Percentiles rank a stretch among this genome's conserved stretches.
Conservation (phyloP, 2,113 vertebrate species). For the Lipophrys pholis region DNA sequence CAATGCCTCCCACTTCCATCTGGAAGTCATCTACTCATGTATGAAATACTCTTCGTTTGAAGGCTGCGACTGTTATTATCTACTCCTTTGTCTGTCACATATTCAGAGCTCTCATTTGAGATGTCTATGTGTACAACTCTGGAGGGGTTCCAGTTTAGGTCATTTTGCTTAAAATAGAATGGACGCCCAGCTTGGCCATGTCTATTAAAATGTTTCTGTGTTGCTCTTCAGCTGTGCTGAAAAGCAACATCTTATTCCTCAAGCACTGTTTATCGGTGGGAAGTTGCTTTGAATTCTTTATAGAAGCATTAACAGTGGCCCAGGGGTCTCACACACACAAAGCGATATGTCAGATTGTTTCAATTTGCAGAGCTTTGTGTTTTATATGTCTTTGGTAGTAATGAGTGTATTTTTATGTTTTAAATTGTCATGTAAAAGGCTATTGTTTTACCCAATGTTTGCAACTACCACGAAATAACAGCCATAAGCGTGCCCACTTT, state of each 20-base stretch:
- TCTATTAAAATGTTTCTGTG: background rate
- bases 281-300: conserved; percentile 41
- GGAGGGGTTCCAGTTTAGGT: background rate
- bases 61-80: conserved; percentile 26
- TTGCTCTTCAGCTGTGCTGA: conserved; percentile 16
- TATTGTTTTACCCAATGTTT: conserved; percentile 36
- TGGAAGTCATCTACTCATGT: conserved; percentile 66
- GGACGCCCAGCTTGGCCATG: conserved; percentile 9
- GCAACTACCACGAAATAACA: conserved; percentile 52
- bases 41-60: conserved; percentile 57
- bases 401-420: conserved; percentile 35
- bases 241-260: background rate
- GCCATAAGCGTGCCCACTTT: conserved; percentile 51
- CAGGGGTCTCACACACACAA: conserved; percentile 13
- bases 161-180: conserved; percentile 5
- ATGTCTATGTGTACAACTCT: conserved; percentile 3
- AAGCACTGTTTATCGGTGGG: conserved; percentile 21
- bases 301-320: conserved; percentile 26
- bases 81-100: conserved; percentile 25
- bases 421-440: conserved; percentile 43
- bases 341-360: conserved; percentile 15
- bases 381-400: conserved; percentile 25
- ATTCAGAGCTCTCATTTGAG: background rate
- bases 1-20: conserved; percentile 63
- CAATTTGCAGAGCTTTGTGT: conserved; percentile 18